Evolutionary conservation across 2,797 vertebrate species (phyloP), one percentile per base, ranked within the genome.

Genomic region (Eulemur coronatus): DNA sequence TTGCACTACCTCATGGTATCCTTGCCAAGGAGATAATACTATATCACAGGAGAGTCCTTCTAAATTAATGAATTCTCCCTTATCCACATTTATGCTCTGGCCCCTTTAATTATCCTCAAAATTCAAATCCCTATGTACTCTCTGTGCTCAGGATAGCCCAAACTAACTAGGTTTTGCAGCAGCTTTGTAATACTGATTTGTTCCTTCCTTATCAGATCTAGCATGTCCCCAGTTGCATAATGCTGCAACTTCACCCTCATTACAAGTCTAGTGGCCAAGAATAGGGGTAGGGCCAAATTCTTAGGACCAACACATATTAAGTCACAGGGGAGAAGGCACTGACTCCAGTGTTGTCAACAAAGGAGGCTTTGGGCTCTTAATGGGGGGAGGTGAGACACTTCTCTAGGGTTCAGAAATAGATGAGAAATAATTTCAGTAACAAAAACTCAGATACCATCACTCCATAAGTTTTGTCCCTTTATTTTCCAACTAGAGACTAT

Each of bases 61-160:
- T 20, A 65, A 52, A 41, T 26, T 52, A 63, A 63, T n/a, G n/a
- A 43, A 28, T 63, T 84, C 9, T 75, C 26, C 18, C 26, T 65
- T 63, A 41, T 2, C 33, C 52, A 59, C 6, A 20, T 17, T 63
- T 84, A 55, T 73, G 8, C 9, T 84, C 28, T 8, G 35, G 10
- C 2, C 14, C 8, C 26, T 48, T 75, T 63, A 28, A 41, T 48
- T 59, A 26, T n/a, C 7, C 13, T 82, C 26, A 61, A 30, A 41
- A n/a, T 15, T 63, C 20, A 18, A 10, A 63, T 24, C 28, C 28
- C 1, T n/a, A 12, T 7, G 2, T 12, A 14, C 1, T 63, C 2
- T 73, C 22, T 2, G 43, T 50, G n/a, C 26, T 52, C 12, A 18
- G 33, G 22, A 26, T 52, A 13, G 5, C 22, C 41, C 6, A 11